phyloP scores from a whole-genome alignment of 2,888 invertebrate species.

The Aromia moschata region DNA sequence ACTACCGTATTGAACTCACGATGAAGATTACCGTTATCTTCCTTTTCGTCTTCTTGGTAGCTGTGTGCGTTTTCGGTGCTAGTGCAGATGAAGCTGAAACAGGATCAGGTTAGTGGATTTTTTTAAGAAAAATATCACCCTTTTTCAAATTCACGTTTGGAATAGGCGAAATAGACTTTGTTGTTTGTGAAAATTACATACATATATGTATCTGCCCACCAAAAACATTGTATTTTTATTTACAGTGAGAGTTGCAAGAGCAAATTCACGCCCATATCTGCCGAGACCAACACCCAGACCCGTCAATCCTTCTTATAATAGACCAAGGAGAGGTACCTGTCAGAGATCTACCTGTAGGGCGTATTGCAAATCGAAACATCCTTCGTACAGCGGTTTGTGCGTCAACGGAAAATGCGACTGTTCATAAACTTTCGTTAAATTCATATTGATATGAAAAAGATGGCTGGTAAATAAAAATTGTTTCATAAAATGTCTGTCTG shows the following conservation, averaged over 20 bases:
- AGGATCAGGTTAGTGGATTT: constrained; percentile 3
- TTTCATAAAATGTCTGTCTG: no score
- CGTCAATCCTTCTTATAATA: background rate
- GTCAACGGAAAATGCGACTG: constrained; percentile 11
- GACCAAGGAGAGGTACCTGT: background rate
- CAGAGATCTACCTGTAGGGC: background rate
- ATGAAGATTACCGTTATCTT: constrained; percentile 5
- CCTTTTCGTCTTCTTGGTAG: background rate
- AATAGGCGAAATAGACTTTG: no score
- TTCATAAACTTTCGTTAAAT: no score
- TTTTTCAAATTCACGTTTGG: no score
- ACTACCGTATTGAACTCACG: no score
- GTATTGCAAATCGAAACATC: constrained; percentile 12
- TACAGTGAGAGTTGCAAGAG: background rate
- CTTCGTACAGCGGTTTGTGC: constrained; percentile 5
- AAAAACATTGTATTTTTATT: background rate
- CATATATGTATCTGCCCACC: no score
- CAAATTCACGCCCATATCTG: background rate
- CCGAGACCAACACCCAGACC: background rate
- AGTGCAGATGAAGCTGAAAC: background rate
- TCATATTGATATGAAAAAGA: no score
- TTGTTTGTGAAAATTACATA: no score
- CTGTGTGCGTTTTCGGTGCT: background rate
- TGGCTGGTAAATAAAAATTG: no score
- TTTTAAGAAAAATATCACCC: no score